A percentile compares a stretch with the other conserved stretches of the same genome.
These are phyloP conservation scores for Pongo abelii DNA, from an alignment of 2,113 vertebrate genomes.

Conservation along the genomic window DNA sequence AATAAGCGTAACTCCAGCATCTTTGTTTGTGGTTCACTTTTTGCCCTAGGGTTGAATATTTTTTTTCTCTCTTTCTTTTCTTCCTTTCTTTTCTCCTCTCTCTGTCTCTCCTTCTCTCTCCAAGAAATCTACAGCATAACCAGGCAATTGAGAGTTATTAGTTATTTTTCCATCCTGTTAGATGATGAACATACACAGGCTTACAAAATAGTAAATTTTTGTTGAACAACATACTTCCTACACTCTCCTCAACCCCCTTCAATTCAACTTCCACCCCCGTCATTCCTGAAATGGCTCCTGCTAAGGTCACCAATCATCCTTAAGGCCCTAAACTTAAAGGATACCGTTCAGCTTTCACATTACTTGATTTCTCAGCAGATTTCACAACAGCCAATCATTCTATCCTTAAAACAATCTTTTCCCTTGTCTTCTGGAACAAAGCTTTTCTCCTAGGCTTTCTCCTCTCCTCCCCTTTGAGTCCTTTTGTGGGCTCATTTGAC, in stretches of 20 bases:
- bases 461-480: background rate
- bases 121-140: constrained; percentile 45
- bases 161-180: constrained; percentile 13
- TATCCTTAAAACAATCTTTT: constrained; percentile 25
- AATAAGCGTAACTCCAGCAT: background rate
- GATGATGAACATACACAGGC: background rate
- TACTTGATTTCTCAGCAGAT: constrained; percentile 8
- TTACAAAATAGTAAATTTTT: constrained; percentile 29
- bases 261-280: background rate
- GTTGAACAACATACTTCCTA: constrained; percentile 17
- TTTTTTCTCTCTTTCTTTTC: accelerated
- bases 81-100: accelerated
- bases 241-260: background rate
- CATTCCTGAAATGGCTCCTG: constrained; percentile 40
- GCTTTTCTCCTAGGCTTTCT: background rate
- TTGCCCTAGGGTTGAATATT: constrained; percentile 53
- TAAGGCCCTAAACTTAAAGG: background rate
- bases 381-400: background rate
- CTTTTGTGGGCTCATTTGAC: background rate
- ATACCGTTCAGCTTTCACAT: background rate
- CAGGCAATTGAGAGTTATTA: constrained; percentile 13
- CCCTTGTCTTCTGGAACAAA: constrained; percentile 41
- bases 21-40: constrained; percentile 16
- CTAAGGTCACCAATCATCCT: constrained; percentile 30
- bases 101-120: no score